phyloP scores from a whole-genome alignment of 2,113 vertebrate species.

The Sterrhoptilus dennistouni region DNA sequence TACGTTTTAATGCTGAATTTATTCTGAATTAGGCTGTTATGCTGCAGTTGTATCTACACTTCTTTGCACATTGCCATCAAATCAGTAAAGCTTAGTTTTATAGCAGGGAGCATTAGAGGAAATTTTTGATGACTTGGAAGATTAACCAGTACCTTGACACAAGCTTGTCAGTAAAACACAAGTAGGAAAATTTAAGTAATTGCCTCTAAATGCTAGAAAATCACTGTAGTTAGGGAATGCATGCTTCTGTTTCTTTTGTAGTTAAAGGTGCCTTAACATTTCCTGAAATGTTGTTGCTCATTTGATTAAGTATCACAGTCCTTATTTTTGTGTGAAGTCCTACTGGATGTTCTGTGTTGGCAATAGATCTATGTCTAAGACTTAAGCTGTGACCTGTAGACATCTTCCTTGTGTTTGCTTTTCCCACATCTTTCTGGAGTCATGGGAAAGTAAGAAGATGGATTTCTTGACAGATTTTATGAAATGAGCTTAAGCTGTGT shows the following conservation, averaged over 20 bases:
- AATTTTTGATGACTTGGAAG: neutral
- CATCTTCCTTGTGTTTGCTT: neutral
- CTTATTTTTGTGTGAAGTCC: neutral
- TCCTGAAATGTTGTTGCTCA: neutral
- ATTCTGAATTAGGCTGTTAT: neutral
- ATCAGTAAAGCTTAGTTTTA: neutral
- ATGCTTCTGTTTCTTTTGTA: neutral
- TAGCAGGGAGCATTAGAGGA: neutral
- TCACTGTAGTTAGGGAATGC: neutral
- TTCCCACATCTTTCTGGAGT: neutral
- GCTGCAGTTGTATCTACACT: neutral
- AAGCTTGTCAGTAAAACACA: neutral
- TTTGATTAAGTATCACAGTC: neutral
- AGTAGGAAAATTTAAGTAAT: neutral
- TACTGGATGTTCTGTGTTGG: neutral
- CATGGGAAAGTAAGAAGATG: neutral
- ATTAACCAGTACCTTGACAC: neutral
- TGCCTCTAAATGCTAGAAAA: neutral
- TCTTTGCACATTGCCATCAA: neutral
- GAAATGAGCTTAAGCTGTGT: neutral
- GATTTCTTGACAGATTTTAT: neutral
- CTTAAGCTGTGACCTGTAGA: neutral
- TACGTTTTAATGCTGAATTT: neutral
- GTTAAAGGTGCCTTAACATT: neutral
- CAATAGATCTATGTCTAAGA: accelerated